Base-by-base conservation (phyloP, 2,888 invertebrate genomes). In the Rhagonycha fulva region DNA sequence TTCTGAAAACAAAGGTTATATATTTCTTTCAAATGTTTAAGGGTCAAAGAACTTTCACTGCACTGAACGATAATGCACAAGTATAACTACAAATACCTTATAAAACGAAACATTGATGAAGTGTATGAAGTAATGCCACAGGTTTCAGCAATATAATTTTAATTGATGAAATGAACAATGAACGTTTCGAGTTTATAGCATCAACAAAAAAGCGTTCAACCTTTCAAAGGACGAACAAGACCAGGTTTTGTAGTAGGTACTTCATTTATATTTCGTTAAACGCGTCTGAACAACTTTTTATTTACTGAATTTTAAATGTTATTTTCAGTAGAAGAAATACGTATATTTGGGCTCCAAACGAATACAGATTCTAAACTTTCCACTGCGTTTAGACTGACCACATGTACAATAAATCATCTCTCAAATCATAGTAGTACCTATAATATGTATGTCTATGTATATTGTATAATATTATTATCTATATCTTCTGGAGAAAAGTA, bases 141-240 rank as follows among this genome's bases (percentile, higher is more conserved):
- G 47, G 47, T 47, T 47, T 47, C 47, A 47, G 47, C 70, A 47
- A 68, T 19, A 72, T 75, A 71, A 71, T 75, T 73, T 76, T 70
- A 71, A 73, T 67, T 71, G 68, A 76, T 71, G 74, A 76, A 76
- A 76, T 68, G 71, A 47, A 60, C 68, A 14, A 61, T 68, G 67
- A 26, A 61, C 62, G 66, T 69, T 66, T 75, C 68, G 67, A 75
- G 74, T 75, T 72, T 67, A 72, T 74, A 74, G 61, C 30, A 66
- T 28, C 68, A 69, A 74, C 76, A 78, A 79, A 79, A 32, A 79
- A 79, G 70, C 72, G 73, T 70, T 67, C 78, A 79, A 76, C 79
- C 79, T 78, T 78, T 79, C 68, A 78, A 79, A 79, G 79, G 79
- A 79, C 79, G 79, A 76, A 78, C 78, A 69, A 75, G 76, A 72